Conservation (phyloP, 2,888 invertebrate genomes). For the Synanthedon andrenaeformis region DNA sequence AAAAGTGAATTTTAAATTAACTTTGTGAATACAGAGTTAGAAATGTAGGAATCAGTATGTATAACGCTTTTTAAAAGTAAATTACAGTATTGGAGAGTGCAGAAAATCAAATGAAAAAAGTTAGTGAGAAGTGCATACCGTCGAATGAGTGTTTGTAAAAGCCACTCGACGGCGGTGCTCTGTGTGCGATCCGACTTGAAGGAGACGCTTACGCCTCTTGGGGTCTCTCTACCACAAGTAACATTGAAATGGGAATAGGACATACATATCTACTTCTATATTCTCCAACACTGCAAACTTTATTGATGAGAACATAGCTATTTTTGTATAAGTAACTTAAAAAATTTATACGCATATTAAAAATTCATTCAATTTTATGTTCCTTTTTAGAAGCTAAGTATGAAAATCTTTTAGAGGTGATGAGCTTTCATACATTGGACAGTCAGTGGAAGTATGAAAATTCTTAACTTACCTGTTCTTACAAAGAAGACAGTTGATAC, state of each 20-base stretch:
- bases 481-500: neutral
- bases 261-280: neutral
- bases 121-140: constrained; percentile 15
- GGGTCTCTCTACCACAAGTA: constrained; percentile 5
- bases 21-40: no score
- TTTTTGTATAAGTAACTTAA: no score
- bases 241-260: neutral
- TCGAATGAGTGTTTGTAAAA: constrained; percentile 29
- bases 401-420: no score
- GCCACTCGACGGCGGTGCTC: constrained; percentile 20
- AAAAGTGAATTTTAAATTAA: no score
- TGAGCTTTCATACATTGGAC: no score
- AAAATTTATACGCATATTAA: no score
- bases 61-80: no score
- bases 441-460: neutral
- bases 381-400: no score
- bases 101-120: constrained; percentile 10
- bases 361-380: no score
- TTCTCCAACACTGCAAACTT: neutral
- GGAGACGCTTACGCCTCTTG: constrained; percentile 21
- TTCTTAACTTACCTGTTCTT: neutral
- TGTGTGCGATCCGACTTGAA: constrained; percentile 24
- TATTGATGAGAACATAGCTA: no score
- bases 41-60: no score
- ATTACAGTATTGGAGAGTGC: no score